These are phyloP conservation scores for Drosophila murphyi DNA, from an alignment of 1,140 invertebrate genomes.

Conservation along the genomic window DNA sequence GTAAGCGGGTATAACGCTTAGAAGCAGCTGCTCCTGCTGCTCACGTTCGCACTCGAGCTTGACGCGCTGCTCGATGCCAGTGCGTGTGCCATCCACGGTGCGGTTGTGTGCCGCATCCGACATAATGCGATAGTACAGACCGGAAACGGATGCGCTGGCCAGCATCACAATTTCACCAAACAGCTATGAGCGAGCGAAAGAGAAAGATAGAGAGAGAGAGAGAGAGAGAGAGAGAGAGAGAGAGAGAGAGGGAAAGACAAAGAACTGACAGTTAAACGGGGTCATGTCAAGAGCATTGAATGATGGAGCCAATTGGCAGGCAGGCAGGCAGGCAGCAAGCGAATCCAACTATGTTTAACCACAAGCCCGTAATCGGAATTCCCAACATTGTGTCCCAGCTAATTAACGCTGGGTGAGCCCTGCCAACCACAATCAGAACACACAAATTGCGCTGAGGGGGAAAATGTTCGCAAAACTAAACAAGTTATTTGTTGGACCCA, in stretches of 20 bases:
- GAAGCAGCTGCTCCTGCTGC: conserved; percentile 94
- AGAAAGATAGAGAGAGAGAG: neutral
- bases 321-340: conserved; percentile 9
- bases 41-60: conserved; percentile 96
- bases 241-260: neutral
- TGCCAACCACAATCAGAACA: neutral
- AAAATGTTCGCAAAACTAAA: conserved; percentile 17
- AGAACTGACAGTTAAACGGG: conserved; percentile 5
- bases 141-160: conserved; percentile 90
- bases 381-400: conserved; percentile 38
- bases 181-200: conserved; percentile 86
- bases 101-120: conserved; percentile 92
- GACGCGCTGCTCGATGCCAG: conserved; percentile 95
- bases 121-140: conserved; percentile 94
- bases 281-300: conserved; percentile 30
- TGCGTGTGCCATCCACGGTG: conserved; percentile 94
- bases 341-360: conserved; percentile 8
- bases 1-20: conserved; percentile 97
- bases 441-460: neutral
- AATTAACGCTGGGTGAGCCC: conserved; percentile 36
- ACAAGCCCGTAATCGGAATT: conserved; percentile 41
- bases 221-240: neutral
- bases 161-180: conserved; percentile 91
- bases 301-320: conserved; percentile 46
- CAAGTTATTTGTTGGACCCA: conserved; percentile 15